Evolutionary conservation across 2,113 vertebrate species (phyloP), one percentile per base, ranked within the genome.

Genomic region (Herpetotheres cachinnans): DNA sequence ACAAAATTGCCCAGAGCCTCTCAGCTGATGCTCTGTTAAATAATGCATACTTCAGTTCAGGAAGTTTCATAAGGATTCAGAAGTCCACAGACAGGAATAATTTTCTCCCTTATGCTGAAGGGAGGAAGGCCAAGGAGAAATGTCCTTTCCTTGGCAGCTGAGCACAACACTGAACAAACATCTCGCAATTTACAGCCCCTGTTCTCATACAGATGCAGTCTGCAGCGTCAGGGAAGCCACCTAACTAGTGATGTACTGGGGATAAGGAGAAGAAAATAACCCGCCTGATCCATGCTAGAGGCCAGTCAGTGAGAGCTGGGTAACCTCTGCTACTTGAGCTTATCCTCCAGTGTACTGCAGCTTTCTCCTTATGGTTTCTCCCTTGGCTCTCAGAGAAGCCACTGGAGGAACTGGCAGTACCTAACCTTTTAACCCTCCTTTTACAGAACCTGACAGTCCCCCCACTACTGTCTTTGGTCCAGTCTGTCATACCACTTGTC

Each of bases 31-130:
- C n/a, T 66, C 65, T 97, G 49, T 82, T 98, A 97, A 98, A 98
- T 97, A 98, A 98, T 95, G 94, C 86, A 98, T 61, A 91, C 62
- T 96, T 97, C 95, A 97, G 89, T 98, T 97, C 86, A 95, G 36
- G 74, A 84, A 86, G 56, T 91, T 96, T 86, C 80, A 58, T 82
- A 82, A 65, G 89, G 78, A 93, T 95, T 96, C 90, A 95, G 73
- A 96, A 94, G 63, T 16, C 47, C 55, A 46, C 10, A 8, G 87
- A 84, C 54, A 83, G 13, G 11, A 95, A 86, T 78, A 62, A 83
- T 74, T 89, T 82, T 16, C 34, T 81, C 32, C 54, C 22, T 40
- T 74, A 30, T 40, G 88, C 61, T 52, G 61, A 96, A 94, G 40
- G 38, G 30, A 11, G 46, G 38, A 85, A 50, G 63, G 42, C 15